phyloP scores from a whole-genome alignment of 2,888 invertebrate species.

The Julus scandinavius region DNA sequence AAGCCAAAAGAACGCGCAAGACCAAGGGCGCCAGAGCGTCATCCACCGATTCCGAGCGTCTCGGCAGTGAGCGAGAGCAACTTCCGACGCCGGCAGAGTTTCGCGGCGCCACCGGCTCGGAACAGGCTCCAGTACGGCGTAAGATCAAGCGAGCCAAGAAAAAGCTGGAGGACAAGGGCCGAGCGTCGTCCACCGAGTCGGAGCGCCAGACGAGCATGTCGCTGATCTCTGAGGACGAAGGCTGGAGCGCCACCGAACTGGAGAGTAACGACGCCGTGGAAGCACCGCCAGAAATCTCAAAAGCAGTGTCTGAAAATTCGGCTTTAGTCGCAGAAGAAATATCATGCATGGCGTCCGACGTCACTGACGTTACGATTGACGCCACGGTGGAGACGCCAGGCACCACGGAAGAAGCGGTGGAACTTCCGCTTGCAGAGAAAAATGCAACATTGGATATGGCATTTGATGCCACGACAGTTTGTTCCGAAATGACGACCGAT shows the following conservation, averaged over 20 bases:
- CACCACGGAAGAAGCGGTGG: neutral
- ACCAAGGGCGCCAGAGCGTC: neutral
- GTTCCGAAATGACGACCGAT: neutral
- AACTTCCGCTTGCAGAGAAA: too few species aligned
- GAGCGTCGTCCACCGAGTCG: neutral
- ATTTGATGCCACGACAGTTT: neutral
- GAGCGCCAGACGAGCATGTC: slow-evolving; percentile 33
- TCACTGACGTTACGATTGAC: neutral
- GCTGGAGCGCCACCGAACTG: neutral
- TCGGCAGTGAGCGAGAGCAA: neutral
- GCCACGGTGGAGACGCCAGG: neutral
- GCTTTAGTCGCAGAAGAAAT: neutral
- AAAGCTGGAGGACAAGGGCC: neutral
- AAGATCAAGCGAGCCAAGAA: neutral
- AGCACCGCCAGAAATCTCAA: neutral
- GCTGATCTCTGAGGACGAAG: slow-evolving; percentile 1
- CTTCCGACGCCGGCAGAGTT: neutral
- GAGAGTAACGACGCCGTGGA: neutral
- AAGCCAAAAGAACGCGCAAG: neutral
- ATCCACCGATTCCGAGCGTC: neutral
- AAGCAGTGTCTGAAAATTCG: too few species aligned
- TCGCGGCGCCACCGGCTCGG: neutral
- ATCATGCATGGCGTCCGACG: neutral
- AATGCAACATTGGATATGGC: too few species aligned
- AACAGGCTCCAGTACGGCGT: neutral